Conservation (phyloP, 2,113 vertebrate genomes). For the Pogonocichla stellata region DNA sequence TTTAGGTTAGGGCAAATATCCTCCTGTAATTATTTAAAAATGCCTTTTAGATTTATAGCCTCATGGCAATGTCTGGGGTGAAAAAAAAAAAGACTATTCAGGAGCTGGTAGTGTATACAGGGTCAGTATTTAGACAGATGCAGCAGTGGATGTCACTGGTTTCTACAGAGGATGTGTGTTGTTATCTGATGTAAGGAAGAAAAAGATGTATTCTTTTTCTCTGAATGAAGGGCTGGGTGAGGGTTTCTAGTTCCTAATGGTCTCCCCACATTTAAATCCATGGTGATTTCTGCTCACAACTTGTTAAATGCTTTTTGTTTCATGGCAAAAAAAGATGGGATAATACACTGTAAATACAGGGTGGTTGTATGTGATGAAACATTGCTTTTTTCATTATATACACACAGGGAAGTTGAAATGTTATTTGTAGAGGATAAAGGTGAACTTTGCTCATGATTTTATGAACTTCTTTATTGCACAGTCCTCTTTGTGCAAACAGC, state of each 20-base stretch:
- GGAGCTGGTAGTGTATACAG: background rate
- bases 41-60: background rate
- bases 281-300: background rate
- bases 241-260: background rate
- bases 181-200: background rate
- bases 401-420: conserved; percentile 40
- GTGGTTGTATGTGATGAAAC: conserved; percentile 11
- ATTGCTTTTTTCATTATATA: background rate
- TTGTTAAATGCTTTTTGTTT: background rate
- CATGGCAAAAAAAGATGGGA: background rate
- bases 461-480: conserved; percentile 58
- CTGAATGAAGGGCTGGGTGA: background rate
- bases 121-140: background rate
- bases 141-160: background rate
- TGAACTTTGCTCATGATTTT: conserved; percentile 62
- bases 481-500: conserved; percentile 51
- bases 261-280: background rate
- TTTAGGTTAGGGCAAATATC: background rate
- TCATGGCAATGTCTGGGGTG: background rate
- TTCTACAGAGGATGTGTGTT: background rate
- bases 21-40: background rate
- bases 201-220: background rate
- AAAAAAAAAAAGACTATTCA: background rate
- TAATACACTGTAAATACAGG: background rate
- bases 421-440: conserved; percentile 57